Evolutionary conservation across 2,797 vertebrate species (phyloP).

Genomic region (Anguilla obscura): DNA sequence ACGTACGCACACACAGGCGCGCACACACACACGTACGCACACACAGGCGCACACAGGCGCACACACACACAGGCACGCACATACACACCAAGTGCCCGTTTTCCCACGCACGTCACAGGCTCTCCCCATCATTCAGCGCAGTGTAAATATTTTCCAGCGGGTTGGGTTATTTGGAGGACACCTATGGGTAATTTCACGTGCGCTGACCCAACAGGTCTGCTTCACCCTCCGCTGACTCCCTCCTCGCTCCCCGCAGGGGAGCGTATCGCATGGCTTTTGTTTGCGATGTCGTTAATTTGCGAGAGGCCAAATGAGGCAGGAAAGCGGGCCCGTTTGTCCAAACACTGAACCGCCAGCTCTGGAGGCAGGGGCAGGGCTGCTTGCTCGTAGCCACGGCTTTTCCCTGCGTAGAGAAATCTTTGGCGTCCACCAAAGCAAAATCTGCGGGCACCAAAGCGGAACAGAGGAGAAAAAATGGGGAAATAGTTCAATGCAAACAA

Average conservation of each 20-base stretch:
- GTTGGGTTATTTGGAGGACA: conserved; percentile 55
- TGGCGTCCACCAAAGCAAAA: no score
- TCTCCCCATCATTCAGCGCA: conserved; percentile 56
- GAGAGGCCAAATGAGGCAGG: conserved; percentile 33
- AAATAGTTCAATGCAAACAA: no score
- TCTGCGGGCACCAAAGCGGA: no score
- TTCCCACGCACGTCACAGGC: not conserved
- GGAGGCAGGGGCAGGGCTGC: not conserved
- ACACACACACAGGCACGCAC: not conserved
- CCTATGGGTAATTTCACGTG: conserved; percentile 55
- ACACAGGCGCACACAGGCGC: not conserved
- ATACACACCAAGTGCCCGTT: not conserved
- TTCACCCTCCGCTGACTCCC: conserved; percentile 37
- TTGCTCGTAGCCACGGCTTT: not conserved
- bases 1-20: not conserved
- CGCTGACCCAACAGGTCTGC: conserved; percentile 50
- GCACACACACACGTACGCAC: not conserved
- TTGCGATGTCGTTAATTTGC: conserved; percentile 44
- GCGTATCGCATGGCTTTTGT: conserved; percentile 1
- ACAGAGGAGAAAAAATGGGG: no score
- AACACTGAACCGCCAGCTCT: conserved; percentile 16
- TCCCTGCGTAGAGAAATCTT: no score
- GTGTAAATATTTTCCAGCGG: conserved; percentile 63
- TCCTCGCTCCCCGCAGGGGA: conserved; percentile 26
- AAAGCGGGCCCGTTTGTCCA: conserved; percentile 29